Conservation (phyloP, 2,888 invertebrate species). For the Limnephilus rhombicus region DNA sequence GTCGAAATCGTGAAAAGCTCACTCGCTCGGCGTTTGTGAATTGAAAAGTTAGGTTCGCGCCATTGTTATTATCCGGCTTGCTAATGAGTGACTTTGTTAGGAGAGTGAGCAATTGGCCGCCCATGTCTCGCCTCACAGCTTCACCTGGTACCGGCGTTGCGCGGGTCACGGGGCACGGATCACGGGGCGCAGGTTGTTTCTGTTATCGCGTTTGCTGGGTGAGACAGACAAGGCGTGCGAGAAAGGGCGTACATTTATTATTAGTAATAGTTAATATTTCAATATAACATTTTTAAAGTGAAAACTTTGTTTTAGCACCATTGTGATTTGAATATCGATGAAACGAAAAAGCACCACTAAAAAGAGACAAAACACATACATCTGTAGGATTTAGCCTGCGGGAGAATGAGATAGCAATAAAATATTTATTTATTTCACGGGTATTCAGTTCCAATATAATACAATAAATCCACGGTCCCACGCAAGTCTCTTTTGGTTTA, state of each 20-base stretch:
- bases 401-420: no score
- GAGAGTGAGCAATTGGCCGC: background rate
- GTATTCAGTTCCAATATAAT: no score
- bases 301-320: no score
- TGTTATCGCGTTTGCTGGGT: conserved; percentile 15
- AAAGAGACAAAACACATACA: no score
- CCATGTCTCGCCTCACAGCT: background rate
- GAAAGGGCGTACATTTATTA: background rate
- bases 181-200: background rate
- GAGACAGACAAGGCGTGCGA: background rate
- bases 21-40: background rate
- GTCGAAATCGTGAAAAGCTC: background rate
- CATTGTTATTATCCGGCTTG: background rate
- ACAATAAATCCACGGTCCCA: no score
- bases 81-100: conserved; percentile 36
- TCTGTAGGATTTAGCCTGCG: no score
- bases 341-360: no score
- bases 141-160: background rate
- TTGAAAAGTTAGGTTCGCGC: conserved; percentile 18
- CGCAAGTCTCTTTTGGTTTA: no score
- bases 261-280: background rate
- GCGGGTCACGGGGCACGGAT: background rate
- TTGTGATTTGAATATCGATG: no score
- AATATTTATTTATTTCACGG: no score
- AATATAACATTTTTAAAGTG: no score